A percentile compares a stretch with the other conserved stretches of the same genome.
Conservation (phyloP, 2,113 vertebrate species). For the Lophotis ruficrista region DNA sequence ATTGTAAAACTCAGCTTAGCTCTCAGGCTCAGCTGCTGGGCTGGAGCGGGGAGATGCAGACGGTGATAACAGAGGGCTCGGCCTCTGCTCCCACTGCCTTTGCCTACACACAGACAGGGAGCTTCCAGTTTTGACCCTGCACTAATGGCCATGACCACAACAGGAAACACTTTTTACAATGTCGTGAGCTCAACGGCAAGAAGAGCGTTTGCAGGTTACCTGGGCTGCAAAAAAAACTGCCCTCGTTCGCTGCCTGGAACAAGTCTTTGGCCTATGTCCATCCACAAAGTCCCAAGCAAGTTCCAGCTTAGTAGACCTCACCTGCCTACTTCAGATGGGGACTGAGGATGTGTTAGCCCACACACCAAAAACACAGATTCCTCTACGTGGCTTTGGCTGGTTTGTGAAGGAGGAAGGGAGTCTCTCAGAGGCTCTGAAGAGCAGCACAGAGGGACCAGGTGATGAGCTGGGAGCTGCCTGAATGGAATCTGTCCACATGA, state of each 20-base stretch:
- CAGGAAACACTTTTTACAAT: not conserved
- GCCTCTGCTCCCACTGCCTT: not conserved
- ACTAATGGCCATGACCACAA: not conserved
- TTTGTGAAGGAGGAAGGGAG: not conserved
- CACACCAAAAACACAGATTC: not conserved
- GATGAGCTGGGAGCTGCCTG: not conserved
- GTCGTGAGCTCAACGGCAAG: not conserved
- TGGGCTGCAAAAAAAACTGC: not conserved
- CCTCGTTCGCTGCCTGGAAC: not conserved
- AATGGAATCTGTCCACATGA: not conserved
- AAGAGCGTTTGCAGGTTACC: not conserved
- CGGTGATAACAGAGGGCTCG: not conserved
- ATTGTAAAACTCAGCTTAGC: conserved; percentile 45
- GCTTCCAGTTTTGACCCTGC: not conserved
- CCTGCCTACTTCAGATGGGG: not conserved
- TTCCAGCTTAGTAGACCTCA: not conserved
- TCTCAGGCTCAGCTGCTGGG: conserved; percentile 5
- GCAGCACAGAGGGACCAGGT: not conserved
- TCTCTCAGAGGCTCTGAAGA: not conserved
- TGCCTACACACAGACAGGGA: not conserved
- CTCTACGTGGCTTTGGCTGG: not conserved
- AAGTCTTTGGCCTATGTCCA: not conserved
- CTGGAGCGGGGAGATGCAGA: conserved; percentile 4
- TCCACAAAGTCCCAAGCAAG: not conserved
- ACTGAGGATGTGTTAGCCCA: not conserved